Percentiles rank a stretch among this genome's conserved stretches.
These are phyloP conservation scores for Laothoe populi DNA, from an alignment of 2,888 invertebrate genomes.

Conservation along the genomic window DNA sequence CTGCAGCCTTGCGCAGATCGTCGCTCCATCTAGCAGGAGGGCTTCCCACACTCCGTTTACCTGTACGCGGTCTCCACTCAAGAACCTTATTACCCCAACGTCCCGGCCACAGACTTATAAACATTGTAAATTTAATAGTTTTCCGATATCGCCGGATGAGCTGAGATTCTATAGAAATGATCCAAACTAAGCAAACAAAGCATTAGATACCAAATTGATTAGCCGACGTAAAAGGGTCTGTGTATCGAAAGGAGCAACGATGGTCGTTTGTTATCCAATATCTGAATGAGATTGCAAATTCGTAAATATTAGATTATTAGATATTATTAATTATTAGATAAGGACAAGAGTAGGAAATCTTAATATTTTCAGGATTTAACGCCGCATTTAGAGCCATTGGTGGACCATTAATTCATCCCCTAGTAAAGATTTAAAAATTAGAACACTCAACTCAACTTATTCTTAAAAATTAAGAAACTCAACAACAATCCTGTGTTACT, in stretches of 20 bases:
- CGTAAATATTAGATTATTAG: slow-evolving; percentile 8
- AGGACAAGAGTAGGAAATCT: slow-evolving; percentile 2
- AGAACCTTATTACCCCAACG: too few relatives aligned
- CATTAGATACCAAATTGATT: slow-evolving; percentile 17
- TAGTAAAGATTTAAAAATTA: too few relatives aligned
- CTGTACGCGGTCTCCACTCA: too few relatives aligned
- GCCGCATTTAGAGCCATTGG: too few relatives aligned
- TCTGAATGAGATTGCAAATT: slow-evolving; percentile 15
- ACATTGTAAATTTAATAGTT: not conserved
- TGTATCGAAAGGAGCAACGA: not conserved
- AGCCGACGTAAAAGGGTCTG: not conserved
- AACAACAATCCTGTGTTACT: too few relatives aligned
- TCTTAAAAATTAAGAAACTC: too few relatives aligned
- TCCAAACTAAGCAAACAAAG: slow-evolving; percentile 8
- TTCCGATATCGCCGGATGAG: not conserved
- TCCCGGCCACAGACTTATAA: too few relatives aligned
- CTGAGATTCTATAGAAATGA: not conserved
- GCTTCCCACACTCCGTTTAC: too few relatives aligned
- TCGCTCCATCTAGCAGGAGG: too few relatives aligned
- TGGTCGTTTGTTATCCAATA: slow-evolving; percentile 15
- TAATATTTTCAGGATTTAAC: not conserved
- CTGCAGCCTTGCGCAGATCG: too few relatives aligned
- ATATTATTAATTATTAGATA: slow-evolving; percentile 13
- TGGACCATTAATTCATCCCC: too few relatives aligned
- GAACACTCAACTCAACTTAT: too few relatives aligned